Evolutionary conservation across 2,797 vertebrate species (phyloP), one percentile per base, ranked within the genome.

Genomic region (Echiichthys vipera): DNA sequence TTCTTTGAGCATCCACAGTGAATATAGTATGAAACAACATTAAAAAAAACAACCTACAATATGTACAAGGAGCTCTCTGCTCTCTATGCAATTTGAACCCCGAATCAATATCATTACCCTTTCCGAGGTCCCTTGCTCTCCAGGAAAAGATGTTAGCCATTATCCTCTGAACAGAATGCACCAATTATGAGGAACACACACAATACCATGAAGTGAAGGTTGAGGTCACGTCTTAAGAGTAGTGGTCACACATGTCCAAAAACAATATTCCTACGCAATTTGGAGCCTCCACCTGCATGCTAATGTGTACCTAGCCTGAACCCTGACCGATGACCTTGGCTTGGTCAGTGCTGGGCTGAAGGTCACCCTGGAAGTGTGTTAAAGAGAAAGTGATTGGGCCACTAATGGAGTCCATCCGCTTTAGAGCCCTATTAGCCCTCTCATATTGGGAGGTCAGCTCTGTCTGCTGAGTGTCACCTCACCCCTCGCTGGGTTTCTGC

Each of bases 231-330:
- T 70, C 65, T 56, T 76, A 22, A 53, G 29, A 70, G 29, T 24
- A 40, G 29, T 50, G 49, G 24, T 45, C 51, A 17, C 45, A 63
- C 34, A 5, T 66, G 32, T 59, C 18, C 36, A 64, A 66, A 77
- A 79, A 49, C 39, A 70, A n/a, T 25, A 20, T n/a, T n/a, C n/a
- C n/a, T n/a, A 32, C 65, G 32, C 32, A n/a, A 25, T 47, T 69
- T 29, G 6, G 43, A 71, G 30, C 46, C 25, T 82, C 61, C 87
- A 89, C 84, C 90, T 92, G 84, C 84, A 92, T 92, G 90, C 82
- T 91, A 92, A 92, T 90, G 78, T 90, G 90, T 7, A 86, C 87
- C 58, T 64, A 20, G 69, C 20, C 56, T 90, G 91, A 94, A 89
- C 92, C 81, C 56, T 63, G 81, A 91, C 88, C 86, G 50, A 71